Percentiles rank a stretch among this genome's conserved stretches.
Evolutionary conservation across 2,797 vertebrate genomes (phyloP).

Genomic region (Thripadectes ignobilis): DNA sequence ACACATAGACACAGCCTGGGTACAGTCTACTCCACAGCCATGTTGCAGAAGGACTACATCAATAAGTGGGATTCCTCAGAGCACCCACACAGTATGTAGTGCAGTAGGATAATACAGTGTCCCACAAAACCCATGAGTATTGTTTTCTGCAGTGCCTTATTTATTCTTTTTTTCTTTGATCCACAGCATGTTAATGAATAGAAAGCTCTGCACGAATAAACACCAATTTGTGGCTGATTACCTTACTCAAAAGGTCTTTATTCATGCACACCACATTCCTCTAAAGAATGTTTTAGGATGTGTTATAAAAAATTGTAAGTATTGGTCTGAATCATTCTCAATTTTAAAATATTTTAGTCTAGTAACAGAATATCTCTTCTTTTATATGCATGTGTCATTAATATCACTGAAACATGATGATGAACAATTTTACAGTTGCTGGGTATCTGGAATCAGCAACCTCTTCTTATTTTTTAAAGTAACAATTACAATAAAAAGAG

Average conservation of each 20-base stretch:
- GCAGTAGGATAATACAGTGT: no score
- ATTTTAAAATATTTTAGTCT: constrained; percentile 2
- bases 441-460: background rate
- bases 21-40: background rate
- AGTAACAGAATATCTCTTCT: background rate
- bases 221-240: background rate
- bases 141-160: background rate
- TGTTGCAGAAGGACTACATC: background rate
- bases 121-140: background rate
- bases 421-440: background rate
- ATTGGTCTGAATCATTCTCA: background rate
- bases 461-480: background rate
- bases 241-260: background rate
- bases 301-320: background rate
- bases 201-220: background rate
- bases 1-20: background rate
- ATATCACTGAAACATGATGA: background rate
- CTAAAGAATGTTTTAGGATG: background rate
- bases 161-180: background rate
- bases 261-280: background rate
- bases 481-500: background rate
- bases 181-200: background rate
- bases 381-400: background rate
- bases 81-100: background rate
- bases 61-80: background rate